Evolutionary conservation across 2,888 invertebrate species (phyloP).

Genomic region (Troides oblongomaculatus): DNA sequence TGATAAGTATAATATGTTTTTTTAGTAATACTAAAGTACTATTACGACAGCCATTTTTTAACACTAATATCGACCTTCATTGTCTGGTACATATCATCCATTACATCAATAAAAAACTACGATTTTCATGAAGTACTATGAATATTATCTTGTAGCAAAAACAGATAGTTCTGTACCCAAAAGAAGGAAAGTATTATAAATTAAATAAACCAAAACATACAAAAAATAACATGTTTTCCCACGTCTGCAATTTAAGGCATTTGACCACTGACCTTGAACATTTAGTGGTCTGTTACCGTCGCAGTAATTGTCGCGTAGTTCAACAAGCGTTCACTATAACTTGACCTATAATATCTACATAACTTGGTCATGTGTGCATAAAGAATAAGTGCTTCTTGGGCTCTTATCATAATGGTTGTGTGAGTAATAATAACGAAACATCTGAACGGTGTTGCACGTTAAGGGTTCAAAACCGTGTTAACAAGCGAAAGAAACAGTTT

Average conservation of each 20-base stretch:
- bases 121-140: too few relatives aligned
- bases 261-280: conserved; percentile 59
- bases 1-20: too few relatives aligned
- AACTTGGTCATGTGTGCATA: conserved; percentile 23
- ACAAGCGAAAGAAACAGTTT: conserved; percentile 8
- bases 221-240: conserved; percentile 47
- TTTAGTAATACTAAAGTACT: too few relatives aligned
- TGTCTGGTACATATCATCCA: too few relatives aligned
- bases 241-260: conserved; percentile 57
- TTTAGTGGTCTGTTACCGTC: conserved; percentile 69
- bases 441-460: conserved; percentile 54
- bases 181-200: background rate
- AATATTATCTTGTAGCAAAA: background rate
- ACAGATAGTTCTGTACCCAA: background rate
- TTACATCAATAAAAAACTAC: too few relatives aligned
- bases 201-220: background rate
- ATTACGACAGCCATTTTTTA: too few relatives aligned
- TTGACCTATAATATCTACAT: conserved; percentile 38
- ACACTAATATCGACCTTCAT: too few relatives aligned
- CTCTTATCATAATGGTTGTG: conserved; percentile 44
- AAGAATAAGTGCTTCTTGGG: conserved; percentile 32
- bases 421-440: conserved; percentile 55
- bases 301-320: conserved; percentile 52
- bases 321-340: conserved; percentile 42
- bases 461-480: background rate